Evolutionary conservation across 2,797 vertebrate genomes (phyloP).

Genomic region (Dipus sagitta): DNA sequence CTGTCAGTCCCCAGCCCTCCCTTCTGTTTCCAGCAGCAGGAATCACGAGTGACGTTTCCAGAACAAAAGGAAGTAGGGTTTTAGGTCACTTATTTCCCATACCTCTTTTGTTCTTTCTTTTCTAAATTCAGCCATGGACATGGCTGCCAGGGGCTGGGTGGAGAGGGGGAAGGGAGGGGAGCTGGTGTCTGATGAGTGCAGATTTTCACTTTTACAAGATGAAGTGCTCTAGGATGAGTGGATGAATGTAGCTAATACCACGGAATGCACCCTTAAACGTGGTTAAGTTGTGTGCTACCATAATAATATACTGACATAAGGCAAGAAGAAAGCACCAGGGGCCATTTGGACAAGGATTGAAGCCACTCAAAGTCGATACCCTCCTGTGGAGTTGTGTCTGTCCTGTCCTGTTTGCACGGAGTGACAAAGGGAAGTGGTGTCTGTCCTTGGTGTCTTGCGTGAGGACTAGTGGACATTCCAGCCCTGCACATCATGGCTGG

Average conservation of each 20-base stretch:
- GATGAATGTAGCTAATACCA: no score
- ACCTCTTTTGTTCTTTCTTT: not conserved
- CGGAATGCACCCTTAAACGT: accelerated
- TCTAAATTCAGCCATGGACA: not conserved
- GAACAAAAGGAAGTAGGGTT: not conserved
- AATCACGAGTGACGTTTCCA: not conserved
- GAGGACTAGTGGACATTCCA: not conserved
- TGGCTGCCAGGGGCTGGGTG: not conserved
- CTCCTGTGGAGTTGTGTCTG: not conserved
- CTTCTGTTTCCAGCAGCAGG: not conserved
- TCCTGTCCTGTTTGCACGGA: not conserved
- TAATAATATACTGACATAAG: not conserved
- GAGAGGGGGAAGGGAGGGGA: not conserved
- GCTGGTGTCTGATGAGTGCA: not conserved
- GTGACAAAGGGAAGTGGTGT: not conserved
- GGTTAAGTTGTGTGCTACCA: no score
- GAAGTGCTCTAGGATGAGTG: not conserved
- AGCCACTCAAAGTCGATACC: not conserved
- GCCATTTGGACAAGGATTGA: not conserved
- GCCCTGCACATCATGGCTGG: no score
- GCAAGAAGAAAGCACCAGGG: no score
- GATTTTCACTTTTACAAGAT: not conserved
- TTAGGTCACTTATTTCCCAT: not conserved
- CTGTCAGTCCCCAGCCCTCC: not conserved
- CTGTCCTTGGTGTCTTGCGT: no score